Conservation (phyloP, 2,113 vertebrate species). For the Gasterosteus nipponicus region DNA sequence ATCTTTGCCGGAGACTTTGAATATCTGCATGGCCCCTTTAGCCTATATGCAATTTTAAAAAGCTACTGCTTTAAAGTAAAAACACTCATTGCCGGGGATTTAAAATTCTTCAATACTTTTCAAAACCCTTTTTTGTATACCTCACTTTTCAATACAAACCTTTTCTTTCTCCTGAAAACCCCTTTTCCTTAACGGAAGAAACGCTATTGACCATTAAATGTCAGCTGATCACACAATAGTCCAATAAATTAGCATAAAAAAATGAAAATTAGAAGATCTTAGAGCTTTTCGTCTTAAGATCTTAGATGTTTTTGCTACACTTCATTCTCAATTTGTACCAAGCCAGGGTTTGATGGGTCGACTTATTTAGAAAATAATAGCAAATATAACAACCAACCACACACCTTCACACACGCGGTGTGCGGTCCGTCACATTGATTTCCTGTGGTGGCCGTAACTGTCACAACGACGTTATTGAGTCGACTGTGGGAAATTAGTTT, state of each 20-base stretch:
- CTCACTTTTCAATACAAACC: too few species aligned
- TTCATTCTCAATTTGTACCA: neutral
- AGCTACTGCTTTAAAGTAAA: too few species aligned
- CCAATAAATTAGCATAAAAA: neutral
- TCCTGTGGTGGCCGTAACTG: slow-evolving; percentile 39
- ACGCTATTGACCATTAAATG: neutral
- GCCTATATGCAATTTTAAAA: too few species aligned
- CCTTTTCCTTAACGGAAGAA: too few species aligned
- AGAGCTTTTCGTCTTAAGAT: too few species aligned
- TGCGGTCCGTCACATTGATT: slow-evolving; percentile 26
- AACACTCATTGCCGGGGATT: too few species aligned
- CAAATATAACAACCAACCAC: neutral
- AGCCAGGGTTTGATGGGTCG: neutral
- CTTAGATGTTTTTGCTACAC: neutral
- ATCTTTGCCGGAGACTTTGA: neutral
- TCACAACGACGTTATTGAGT: slow-evolving; percentile 38
- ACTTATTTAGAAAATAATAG: neutral
- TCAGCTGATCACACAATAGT: too few species aligned
- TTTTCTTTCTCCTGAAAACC: neutral
- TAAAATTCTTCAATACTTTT: too few species aligned
- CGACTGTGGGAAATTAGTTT: slow-evolving; percentile 46
- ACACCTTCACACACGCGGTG: slow-evolving; percentile 11
- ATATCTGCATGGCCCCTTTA: neutral
- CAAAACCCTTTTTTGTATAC: too few species aligned
- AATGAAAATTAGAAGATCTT: neutral